Evolutionary conservation across 2,113 vertebrate genomes (phyloP).

Genomic region (Jacana jacana): DNA sequence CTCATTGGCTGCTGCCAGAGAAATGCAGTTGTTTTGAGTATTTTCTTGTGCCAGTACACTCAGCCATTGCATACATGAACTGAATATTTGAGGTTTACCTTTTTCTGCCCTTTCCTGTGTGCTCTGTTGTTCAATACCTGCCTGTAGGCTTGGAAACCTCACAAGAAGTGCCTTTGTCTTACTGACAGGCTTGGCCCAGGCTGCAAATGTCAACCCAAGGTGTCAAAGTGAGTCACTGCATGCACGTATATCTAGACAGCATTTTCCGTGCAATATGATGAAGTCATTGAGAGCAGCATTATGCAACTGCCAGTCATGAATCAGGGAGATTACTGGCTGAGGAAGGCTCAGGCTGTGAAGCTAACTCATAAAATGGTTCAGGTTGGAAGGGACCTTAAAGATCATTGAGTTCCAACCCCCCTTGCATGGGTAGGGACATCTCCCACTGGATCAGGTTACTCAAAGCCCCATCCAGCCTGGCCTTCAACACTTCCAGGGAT

Average conservation of each 20-base stretch:
- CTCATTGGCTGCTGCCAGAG: neutral
- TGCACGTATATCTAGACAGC: neutral
- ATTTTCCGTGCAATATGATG: conserved; percentile 38
- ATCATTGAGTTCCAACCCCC: too few species aligned
- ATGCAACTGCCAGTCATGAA: conserved; percentile 26
- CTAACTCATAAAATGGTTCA: neutral
- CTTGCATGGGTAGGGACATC: too few species aligned
- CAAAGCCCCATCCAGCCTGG: too few species aligned
- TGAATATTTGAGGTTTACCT: neutral
- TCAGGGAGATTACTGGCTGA: neutral
- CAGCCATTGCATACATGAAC: neutral
- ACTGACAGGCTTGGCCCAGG: neutral
- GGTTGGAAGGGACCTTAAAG: too few species aligned
- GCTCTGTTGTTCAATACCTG: neutral
- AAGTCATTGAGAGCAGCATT: conserved; percentile 17
- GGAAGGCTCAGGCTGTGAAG: conserved; percentile 13
- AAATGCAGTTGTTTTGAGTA: neutral
- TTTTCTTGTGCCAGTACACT: neutral
- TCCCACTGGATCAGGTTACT: too few species aligned
- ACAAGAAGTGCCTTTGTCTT: conserved; percentile 29
- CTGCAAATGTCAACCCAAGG: conserved; percentile 34
- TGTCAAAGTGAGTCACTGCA: conserved; percentile 41
- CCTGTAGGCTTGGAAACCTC: neutral
- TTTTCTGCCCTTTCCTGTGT: neutral
- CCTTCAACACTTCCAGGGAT: too few species aligned